Evolutionary conservation across 2,888 invertebrate species (phyloP), one percentile per base, ranked within the genome.

Genomic region (Vannuccia rotundouncinata): DNA sequence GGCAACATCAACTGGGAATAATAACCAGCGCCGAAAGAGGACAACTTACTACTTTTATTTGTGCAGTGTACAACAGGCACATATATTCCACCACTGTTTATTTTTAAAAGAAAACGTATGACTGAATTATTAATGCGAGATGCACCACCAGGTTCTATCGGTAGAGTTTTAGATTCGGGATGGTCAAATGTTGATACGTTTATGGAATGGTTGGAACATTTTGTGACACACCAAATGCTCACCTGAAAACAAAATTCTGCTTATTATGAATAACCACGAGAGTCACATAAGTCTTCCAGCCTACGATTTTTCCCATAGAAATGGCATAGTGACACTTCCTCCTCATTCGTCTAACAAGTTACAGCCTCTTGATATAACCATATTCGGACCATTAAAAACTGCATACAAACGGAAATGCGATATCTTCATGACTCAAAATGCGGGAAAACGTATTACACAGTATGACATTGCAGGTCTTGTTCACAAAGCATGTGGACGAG

Each of bases 391-490:
- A 0, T 85, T 87, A 77, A 86, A 87, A 79, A 81, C 83, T 10
- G 85, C 84, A 28, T 83, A 84, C 59, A 84, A 84, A 79, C 84
- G 82, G 28, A 84, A 84, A 0, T 85, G 84, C 83, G 84, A 87
- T 81, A 82, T 84, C 60, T 88, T 87, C 86, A 83, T 85, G 80
- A 80, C 83, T 77, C 74, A 76, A 31, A 82, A 84, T 83, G 84
- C 85, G 1, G 86, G 86, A 2, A 87, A 85, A 84, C 84, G 85
- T 1, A 81, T 87, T 25, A 84, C 83, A 5, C 86, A 86, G 78
- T 84, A 84, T 81, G 82, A 83, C 27, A 66, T 83, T 59, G 78
- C 81, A 25, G 79, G 59, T 5, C 27, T 83, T 10, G 80, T 83
- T 28, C 77, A 76, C 17, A 77, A 79, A 74, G 82, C 82, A 0